phyloP scores from a whole-genome alignment of 2,797 vertebrate genomes.

The Phoebastria nigripes region DNA sequence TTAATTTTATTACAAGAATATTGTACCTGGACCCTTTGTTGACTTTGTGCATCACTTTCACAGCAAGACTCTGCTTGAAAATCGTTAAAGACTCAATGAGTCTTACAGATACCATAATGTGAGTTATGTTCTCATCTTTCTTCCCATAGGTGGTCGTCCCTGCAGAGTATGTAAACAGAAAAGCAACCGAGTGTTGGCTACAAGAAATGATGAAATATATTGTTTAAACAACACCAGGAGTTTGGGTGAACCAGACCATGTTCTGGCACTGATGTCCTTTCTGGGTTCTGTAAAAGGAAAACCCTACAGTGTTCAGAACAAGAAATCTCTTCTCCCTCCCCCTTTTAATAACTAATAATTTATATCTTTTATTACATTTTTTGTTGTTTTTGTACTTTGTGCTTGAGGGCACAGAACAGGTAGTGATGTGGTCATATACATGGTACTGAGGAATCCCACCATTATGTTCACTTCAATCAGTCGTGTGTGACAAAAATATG shows the following conservation, averaged over 20 bases:
- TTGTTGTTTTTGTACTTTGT: background rate
- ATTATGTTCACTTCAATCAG: background rate
- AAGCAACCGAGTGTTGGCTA: background rate
- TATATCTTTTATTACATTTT: background rate
- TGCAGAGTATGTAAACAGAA: conserved; percentile 60
- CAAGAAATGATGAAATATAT: background rate
- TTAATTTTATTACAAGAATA: conserved; percentile 64
- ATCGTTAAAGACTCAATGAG: conserved; percentile 69
- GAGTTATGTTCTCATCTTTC: conserved; percentile 56
- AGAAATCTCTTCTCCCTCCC: background rate
- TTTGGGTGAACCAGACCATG: background rate
- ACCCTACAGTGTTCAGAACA: background rate
- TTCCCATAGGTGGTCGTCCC: conserved; percentile 48
- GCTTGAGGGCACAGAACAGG: background rate
- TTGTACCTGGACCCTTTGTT: conserved; percentile 9
- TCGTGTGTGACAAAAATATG: accelerated
- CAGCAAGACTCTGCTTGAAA: conserved; percentile 51
- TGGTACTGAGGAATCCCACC: background rate
- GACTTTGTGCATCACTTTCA: conserved; percentile 27
- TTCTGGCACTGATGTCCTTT: background rate
- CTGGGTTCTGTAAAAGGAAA: background rate
- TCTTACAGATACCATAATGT: conserved; percentile 63
- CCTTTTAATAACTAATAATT: background rate
- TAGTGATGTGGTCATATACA: accelerated
- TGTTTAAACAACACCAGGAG: background rate